Conservation (phyloP, 2,113 vertebrate genomes). For the Actinemys pallida region DNA sequence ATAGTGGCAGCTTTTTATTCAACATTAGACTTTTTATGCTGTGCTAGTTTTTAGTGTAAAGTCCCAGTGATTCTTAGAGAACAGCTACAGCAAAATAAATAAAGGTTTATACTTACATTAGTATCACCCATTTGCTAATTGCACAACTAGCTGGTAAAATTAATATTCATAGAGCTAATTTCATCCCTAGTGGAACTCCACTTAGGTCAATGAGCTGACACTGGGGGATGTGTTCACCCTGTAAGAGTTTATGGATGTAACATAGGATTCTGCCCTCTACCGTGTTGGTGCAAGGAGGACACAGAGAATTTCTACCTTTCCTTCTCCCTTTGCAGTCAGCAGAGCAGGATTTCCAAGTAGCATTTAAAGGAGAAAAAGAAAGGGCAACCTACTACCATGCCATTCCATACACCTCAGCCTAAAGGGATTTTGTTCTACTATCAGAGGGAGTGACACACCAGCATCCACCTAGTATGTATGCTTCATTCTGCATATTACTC, state of each 20-base stretch:
- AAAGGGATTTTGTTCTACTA: neutral
- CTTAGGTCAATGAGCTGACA: neutral
- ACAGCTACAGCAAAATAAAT: neutral
- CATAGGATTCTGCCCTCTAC: rapidly evolving
- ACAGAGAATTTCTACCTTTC: neutral
- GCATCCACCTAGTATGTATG: neutral
- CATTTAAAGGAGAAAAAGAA: neutral
- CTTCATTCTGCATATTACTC: neutral
- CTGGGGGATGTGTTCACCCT: neutral
- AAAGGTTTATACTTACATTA: neutral
- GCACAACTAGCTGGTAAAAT: neutral
- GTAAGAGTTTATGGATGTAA: neutral
- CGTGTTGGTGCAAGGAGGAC: neutral
- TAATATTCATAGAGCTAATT: neutral
- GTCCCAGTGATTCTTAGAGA: neutral
- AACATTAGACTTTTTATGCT: neutral
- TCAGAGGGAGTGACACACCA: neutral
- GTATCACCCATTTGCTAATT: neutral
- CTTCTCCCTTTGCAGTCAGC: neutral
- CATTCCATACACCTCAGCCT: neutral
- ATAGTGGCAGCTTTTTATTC: neutral
- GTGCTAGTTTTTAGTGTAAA: neutral
- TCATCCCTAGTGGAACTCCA: neutral
- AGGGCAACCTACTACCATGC: neutral
- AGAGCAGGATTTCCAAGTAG: neutral